A percentile compares a stretch with the other conserved stretches of the same genome.
phyloP scores from a whole-genome alignment of 35 echinoderm and acorn worm genomes.

The Heliocidaris erythrogramma region DNA sequence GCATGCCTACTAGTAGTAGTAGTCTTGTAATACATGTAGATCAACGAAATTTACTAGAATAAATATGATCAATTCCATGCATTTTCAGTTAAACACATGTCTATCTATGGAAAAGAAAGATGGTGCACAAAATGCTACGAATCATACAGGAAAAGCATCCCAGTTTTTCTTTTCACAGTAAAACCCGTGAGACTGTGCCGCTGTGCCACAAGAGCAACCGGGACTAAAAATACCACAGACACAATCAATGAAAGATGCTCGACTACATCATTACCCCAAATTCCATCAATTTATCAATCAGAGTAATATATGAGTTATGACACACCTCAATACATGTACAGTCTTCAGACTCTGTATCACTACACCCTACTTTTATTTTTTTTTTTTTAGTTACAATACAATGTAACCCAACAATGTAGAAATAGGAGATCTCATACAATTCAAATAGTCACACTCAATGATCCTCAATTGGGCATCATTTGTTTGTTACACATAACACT shows the following conservation, averaged over 20 bases:
- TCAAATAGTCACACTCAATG: constrained; percentile 20
- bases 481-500: constrained; percentile 35
- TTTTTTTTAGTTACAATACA: background rate
- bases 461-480: background rate
- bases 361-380: background rate
- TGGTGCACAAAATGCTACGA: no score
- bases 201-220: background rate
- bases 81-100: no score
- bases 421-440: constrained; percentile 10
- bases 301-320: background rate
- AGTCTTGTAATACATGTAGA: no score
- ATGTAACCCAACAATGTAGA: background rate
- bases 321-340: background rate
- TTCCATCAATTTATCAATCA: constrained; percentile 12
- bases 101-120: no score
- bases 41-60: no score
- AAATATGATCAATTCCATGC: no score
- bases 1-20: no score
- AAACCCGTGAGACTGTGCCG: background rate
- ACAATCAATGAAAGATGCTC: background rate
- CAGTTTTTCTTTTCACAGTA: background rate
- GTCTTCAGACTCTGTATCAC: background rate
- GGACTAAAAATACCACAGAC: background rate
- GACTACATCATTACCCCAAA: background rate
- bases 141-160: no score